phyloP scores from a whole-genome alignment of 2,113 vertebrate species.

The Crotalus viridis region DNA sequence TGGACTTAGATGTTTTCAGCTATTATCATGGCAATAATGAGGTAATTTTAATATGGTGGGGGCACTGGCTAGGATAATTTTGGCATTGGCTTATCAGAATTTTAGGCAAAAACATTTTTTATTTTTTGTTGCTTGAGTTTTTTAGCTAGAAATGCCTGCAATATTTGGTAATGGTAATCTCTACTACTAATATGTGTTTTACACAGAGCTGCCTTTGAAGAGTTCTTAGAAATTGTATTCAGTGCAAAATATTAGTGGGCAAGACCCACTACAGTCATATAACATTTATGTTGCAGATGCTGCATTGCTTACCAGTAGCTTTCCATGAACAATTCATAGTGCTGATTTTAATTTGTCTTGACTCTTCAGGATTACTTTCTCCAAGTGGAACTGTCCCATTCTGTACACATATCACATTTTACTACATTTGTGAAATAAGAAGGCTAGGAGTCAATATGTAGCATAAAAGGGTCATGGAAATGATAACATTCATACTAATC shows the following conservation, averaged over 20 bases:
- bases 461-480: background rate
- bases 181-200: background rate
- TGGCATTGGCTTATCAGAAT: background rate
- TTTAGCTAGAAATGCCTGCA: background rate
- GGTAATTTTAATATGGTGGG: background rate
- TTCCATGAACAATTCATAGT: background rate
- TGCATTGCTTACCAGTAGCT: background rate
- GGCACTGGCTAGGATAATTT: background rate
- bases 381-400: background rate
- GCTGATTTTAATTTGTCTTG: background rate
- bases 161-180: background rate
- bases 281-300: background rate
- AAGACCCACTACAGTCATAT: background rate
- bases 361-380: background rate
- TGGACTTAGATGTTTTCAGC: background rate
- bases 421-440: background rate
- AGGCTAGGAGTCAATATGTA: background rate
- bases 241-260: background rate
- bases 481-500: background rate
- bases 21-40: background rate
- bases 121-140: background rate
- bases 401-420: background rate
- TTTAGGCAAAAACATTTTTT: background rate
- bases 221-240: background rate
- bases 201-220: background rate